Base-by-base conservation (phyloP, 2,888 invertebrate genomes). In the Osmoderma eremita region DNA sequence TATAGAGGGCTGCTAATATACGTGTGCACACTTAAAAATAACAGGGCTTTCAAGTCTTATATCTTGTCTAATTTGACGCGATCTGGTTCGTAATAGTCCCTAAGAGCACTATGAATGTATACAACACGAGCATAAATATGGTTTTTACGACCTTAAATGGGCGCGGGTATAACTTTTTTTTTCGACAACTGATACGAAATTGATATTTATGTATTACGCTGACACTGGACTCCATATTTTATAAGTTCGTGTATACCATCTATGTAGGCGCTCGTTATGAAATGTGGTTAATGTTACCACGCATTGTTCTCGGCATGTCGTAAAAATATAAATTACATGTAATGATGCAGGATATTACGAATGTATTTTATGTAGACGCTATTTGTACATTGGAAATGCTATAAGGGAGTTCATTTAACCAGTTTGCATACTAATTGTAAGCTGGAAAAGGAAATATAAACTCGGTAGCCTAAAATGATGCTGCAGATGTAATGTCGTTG, bases 21-120 rank as follows among this genome's bases (percentile, higher is more conserved):
- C 13, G 15, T 36, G 8, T 13, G 24, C 24, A 4, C 17, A 20
- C 17, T 20, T 17, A 48, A 51, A 18, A 36, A 36, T 54, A 54
- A 54, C 53, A 54, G 53, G 38, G 18, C 17, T 49, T 49, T 15
- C 8, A 10, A 17, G 39, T 18, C 38, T 39, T 41, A 56, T 56
- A 56, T 41, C 56, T 56, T 22, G 20, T 42, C 42, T 56, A 56
- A 56, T 56, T 42, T 42, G 56, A 56, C 41, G 15, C 22, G 56
- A 56, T 41, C n/a, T 22, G 8, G n/a, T 56, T 56, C 42, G n/a
- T 56, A 56, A 41, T 41, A 22, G 24, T 18, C 18, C 54, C 22
- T 41, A 56, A 18, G 22, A 56, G 22, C 15, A 13, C 22, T 8
- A 38, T 8, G 36, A 17, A 36, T 38, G 17, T 53, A 3, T 38